These are phyloP conservation scores for Sebastes flavidus DNA, from an alignment of 2,797 vertebrate genomes.

Conservation along the genomic window DNA sequence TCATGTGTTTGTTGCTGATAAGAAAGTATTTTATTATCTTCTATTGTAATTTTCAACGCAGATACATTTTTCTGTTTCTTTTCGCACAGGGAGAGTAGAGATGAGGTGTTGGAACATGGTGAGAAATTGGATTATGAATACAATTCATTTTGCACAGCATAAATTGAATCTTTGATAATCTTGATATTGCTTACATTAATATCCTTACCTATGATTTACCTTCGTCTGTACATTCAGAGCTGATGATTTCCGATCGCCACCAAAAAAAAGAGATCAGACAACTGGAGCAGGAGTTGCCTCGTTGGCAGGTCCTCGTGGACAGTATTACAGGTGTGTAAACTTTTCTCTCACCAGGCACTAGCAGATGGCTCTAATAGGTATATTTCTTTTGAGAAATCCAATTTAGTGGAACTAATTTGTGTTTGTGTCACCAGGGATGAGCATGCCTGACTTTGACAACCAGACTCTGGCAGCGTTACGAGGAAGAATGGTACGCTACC, in stretches of 20 bases:
- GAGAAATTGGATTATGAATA: conserved; percentile 58
- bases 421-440: conserved; percentile 86
- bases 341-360: background rate
- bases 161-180: background rate
- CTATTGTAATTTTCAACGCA: background rate
- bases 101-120: conserved; percentile 96
- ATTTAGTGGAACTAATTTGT: background rate
- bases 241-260: conserved; percentile 93
- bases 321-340: conserved; percentile 89
- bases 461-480: conserved; percentile 94
- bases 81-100: conserved; percentile 87
- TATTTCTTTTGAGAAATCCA: background rate
- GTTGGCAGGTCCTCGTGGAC: conserved; percentile 96
- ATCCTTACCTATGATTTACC: background rate
- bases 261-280: conserved; percentile 96
- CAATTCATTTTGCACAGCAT: background rate
- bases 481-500: conserved; percentile 96
- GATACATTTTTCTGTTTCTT: conserved; percentile 11
- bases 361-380: background rate
- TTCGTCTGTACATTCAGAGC: conserved; percentile 75
- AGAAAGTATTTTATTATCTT: background rate
- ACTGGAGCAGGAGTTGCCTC: conserved; percentile 93
- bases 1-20: background rate
- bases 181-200: background rate
- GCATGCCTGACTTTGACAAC: conserved; percentile 96